Percentiles rank a stretch among this genome's conserved stretches.
These are phyloP conservation scores for Ephydatia muelleri DNA, from an alignment of 37 sponge, comb jelly and placozoan species.

Conservation along the genomic window DNA sequence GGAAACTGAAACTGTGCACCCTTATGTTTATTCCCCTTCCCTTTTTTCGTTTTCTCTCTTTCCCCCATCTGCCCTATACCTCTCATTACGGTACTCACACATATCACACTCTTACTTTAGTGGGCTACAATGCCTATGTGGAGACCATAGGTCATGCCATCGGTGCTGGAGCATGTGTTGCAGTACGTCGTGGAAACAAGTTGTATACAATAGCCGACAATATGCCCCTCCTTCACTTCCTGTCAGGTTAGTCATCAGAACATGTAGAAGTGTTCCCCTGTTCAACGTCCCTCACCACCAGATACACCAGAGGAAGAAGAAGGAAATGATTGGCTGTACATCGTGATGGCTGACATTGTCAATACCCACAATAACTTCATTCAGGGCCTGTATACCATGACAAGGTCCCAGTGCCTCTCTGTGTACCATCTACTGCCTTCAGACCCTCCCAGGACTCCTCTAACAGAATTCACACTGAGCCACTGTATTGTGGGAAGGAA, in stretches of 20 bases:
- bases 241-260: slow-evolving; percentile 44
- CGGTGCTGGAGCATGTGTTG: slow-evolving; percentile 82
- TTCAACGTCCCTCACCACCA: background rate
- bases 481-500: slow-evolving; percentile 41
- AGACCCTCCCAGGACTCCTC: slow-evolving; percentile 32
- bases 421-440: slow-evolving; percentile 49
- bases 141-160: slow-evolving; percentile 83
- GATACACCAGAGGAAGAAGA: slow-evolving; percentile 58
- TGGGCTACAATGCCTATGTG: slow-evolving; percentile 77
- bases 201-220: slow-evolving; percentile 70
- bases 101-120: slow-evolving; percentile 7
- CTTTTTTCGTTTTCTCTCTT: background rate
- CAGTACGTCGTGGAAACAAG: slow-evolving; percentile 63
- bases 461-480: slow-evolving; percentile 24
- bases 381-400: slow-evolving; percentile 32
- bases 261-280: too few species aligned
- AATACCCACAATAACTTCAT: slow-evolving; percentile 47
- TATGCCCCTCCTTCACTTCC: slow-evolving; percentile 67
- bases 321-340: slow-evolving; percentile 80
- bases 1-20: background rate
- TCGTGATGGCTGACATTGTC: slow-evolving; percentile 67
- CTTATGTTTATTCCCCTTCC: background rate
- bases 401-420: slow-evolving; percentile 8
- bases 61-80: background rate
- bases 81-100: background rate